Conservation (phyloP, 2,888 invertebrate species). For the Caradrina kadenii region DNA sequence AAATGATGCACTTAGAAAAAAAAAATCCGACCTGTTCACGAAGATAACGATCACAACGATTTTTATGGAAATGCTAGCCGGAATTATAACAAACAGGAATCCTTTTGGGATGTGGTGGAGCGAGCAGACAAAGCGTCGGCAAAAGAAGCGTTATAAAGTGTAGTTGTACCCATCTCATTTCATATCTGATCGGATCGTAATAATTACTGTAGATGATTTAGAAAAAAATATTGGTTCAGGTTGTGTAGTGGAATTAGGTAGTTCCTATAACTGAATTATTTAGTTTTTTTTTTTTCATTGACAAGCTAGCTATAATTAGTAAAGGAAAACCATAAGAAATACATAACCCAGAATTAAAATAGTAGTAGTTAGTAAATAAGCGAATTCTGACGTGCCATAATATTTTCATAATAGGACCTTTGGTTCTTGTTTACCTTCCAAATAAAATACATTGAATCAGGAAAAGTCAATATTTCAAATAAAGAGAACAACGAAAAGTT, state of each 20-base stretch:
- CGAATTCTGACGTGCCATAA: neutral
- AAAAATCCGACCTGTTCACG: conserved; percentile 89
- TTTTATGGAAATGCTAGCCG: conserved; percentile 89
- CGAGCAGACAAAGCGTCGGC: conserved; percentile 89
- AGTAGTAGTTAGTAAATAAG: too few relatives aligned
- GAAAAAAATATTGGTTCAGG: conserved; percentile 33
- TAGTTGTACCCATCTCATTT: conserved; percentile 66
- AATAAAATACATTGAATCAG: neutral
- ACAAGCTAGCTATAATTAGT: neutral
- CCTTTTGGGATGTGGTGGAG: conserved; percentile 88
- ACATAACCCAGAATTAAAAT: neutral
- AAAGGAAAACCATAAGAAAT: neutral
- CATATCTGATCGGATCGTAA: conserved; percentile 74
- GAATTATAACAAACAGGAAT: conserved; percentile 89
- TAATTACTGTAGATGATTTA: conserved; percentile 58
- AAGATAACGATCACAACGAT: conserved; percentile 89
- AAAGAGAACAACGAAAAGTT: conserved; percentile 1
- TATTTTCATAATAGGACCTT: neutral
- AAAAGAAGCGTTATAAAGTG: conserved; percentile 73
- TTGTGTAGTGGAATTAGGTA: conserved; percentile 27
- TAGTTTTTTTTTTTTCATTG: neutral
- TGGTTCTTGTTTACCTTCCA: neutral
- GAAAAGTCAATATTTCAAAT: neutral
- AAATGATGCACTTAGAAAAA: conserved; percentile 89
- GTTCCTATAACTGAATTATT: conserved; percentile 11